phyloP scores from a whole-genome alignment of 1,140 invertebrate species.

The Homarus americanus region DNA sequence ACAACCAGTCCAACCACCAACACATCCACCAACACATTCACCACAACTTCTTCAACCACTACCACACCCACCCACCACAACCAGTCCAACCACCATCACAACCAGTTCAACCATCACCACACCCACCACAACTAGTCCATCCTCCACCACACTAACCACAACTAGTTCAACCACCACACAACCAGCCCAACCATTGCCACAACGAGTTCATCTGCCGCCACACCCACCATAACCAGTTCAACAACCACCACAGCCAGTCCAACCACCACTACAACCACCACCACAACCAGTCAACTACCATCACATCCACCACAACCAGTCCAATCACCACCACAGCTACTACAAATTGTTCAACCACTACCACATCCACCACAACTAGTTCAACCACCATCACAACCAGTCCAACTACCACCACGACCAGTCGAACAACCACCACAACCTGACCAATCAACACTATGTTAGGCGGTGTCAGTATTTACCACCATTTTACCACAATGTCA shows the following conservation, averaged over 20 bases:
- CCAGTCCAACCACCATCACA: neutral
- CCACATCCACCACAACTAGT: too few species aligned
- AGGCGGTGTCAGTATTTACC: too few species aligned
- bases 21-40: neutral
- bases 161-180: neutral
- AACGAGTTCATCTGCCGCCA: neutral
- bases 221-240: neutral
- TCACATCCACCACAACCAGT: too few species aligned
- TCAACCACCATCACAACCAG: too few species aligned
- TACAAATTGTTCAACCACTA: too few species aligned
- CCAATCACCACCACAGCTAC: too few species aligned
- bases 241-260: too few species aligned
- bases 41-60: constrained; percentile 14
- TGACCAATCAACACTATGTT: too few species aligned
- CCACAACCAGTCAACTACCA: too few species aligned
- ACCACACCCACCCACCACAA: neutral
- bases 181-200: neutral
- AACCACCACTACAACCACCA: neutral
- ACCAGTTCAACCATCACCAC: neutral
- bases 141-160: neutral
- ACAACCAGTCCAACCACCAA: neutral
- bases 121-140: neutral
- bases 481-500: too few species aligned
- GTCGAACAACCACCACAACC: too few species aligned
- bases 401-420: too few species aligned